Conservation (phyloP, 2,888 invertebrate genomes). For the Hirtodrosophila confusa region DNA sequence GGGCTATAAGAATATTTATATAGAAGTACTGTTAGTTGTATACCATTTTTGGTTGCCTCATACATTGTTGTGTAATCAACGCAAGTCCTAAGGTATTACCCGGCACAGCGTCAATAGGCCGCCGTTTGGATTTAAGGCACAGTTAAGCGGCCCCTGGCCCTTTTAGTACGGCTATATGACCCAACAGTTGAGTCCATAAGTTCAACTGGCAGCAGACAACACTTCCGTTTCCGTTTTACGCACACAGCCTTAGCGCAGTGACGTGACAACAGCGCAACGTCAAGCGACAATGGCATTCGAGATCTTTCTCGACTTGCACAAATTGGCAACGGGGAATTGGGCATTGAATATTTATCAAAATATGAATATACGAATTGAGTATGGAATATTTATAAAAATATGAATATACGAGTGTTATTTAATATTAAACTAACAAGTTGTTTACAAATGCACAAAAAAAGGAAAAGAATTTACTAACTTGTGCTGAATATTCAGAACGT, state of each 20-base stretch:
- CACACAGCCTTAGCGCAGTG: conserved; percentile 27
- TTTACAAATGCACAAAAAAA: no score
- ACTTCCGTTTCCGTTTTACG: conserved; percentile 58
- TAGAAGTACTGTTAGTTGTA: conserved; percentile 23
- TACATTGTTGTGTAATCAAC: conserved; percentile 70
- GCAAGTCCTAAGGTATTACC: conserved; percentile 40
- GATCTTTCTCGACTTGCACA: conserved; percentile 5
- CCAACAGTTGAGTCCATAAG: conserved; percentile 20
- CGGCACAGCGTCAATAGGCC: conserved; percentile 48
- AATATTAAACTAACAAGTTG: no score
- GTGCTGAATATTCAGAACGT: no score
- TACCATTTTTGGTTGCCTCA: conserved; percentile 19
- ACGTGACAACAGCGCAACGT: conserved; percentile 44
- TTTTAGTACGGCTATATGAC: conserved; percentile 16
- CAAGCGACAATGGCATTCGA: conserved; percentile 34
- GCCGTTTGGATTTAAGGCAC: conserved; percentile 56
- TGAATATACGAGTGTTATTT: no score
- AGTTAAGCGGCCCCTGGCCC: conserved; percentile 45
- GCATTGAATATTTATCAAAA: background rate
- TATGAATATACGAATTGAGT: no score
- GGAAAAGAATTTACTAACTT: no score
- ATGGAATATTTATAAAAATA: no score
- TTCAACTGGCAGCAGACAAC: conserved; percentile 47
- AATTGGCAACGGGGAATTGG: background rate
- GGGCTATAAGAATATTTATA: conserved; percentile 33